Evolutionary conservation across 1,140 invertebrate species (phyloP).

Genomic region (Ceratitis capitata): DNA sequence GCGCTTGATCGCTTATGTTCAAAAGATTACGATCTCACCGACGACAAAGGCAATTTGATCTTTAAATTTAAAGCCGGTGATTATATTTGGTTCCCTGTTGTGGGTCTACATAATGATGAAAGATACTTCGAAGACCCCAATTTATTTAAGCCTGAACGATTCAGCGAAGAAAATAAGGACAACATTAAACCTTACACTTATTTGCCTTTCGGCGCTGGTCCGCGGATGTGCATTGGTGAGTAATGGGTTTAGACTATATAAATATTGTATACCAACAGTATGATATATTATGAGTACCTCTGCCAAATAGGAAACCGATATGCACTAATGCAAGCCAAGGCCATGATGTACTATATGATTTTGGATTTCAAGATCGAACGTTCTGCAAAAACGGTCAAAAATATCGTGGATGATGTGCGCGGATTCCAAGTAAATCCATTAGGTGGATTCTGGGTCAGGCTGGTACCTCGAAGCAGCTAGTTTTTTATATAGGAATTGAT

Average conservation of each 20-base stretch:
- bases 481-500: too few species aligned
- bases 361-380: constrained; percentile 68
- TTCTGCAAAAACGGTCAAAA: constrained; percentile 60
- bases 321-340: constrained; percentile 66
- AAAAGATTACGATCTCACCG: constrained; percentile 64
- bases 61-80: constrained; percentile 43
- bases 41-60: not conserved
- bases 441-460: constrained; percentile 63
- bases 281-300: not conserved
- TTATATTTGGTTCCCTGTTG: constrained; percentile 59
- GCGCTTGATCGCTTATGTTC: constrained; percentile 67
- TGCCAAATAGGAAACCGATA: constrained; percentile 56
- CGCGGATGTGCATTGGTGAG: constrained; percentile 65
- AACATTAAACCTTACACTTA: constrained; percentile 50
- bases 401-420: constrained; percentile 56
- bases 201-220: constrained; percentile 63
- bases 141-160: constrained; percentile 68
- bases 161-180: constrained; percentile 64
- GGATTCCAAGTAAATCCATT: constrained; percentile 56
- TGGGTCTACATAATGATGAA: constrained; percentile 64
- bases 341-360: constrained; percentile 67
- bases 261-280: not conserved
- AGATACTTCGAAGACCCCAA: constrained; percentile 67
- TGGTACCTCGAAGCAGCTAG: constrained; percentile 46
- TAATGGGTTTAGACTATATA: not conserved